Percentiles rank a stretch among this genome's conserved stretches.
phyloP scores from a whole-genome alignment of 1,140 invertebrate genomes.

The Heliconius himera region DNA sequence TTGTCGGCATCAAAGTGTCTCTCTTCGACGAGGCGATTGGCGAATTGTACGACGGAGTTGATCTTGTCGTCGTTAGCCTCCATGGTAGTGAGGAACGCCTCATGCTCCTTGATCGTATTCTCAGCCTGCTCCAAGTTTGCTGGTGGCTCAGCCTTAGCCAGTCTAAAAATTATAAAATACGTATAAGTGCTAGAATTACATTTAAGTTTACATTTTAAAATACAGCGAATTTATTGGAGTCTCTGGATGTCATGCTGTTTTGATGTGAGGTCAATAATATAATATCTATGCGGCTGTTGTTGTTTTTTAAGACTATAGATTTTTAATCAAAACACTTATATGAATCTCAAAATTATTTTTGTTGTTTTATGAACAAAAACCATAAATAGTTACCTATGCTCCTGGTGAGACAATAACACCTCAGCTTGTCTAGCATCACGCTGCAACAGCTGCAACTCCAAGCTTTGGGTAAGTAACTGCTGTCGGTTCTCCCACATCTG shows the following conservation, averaged over 20 bases:
- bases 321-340: too few species aligned
- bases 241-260: too few species aligned
- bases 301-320: too few species aligned
- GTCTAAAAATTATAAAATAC: slow-evolving; percentile 50
- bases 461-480: slow-evolving; percentile 95
- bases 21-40: slow-evolving; percentile 93
- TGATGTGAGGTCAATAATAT: too few species aligned
- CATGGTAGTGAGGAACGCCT: slow-evolving; percentile 99
- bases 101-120: slow-evolving; percentile 97
- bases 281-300: too few species aligned
- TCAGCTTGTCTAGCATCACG: slow-evolving; percentile 98
- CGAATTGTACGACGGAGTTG: slow-evolving; percentile 96
- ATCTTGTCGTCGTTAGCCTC: slow-evolving; percentile 99
- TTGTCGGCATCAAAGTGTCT: slow-evolving; percentile 96
- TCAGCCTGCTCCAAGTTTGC: slow-evolving; percentile 98
- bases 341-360: too few species aligned
- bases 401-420: slow-evolving; percentile 98
- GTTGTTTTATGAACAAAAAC: too few species aligned
- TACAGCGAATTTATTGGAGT: too few species aligned
- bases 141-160: slow-evolving; percentile 96
- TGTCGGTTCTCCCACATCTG: slow-evolving; percentile 99
- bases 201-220: too few species aligned
- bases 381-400: slow-evolving; percentile 84
- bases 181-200: too few species aligned
- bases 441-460: slow-evolving; percentile 97